Base-by-base conservation (phyloP, 2,888 invertebrate genomes). In the Parascotia fuliginaria region DNA sequence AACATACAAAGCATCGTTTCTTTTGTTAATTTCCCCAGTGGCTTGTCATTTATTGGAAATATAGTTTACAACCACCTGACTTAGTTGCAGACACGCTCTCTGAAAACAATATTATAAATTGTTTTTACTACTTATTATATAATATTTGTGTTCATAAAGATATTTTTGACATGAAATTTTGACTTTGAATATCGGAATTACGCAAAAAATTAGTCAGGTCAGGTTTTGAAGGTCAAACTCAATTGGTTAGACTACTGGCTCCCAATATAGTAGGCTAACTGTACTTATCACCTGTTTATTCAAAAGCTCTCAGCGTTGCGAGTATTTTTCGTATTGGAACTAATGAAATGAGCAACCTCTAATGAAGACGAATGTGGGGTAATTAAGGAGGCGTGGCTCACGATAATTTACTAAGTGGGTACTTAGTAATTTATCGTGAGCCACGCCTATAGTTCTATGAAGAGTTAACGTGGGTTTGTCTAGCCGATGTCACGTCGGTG, bases 341-440 rank as follows among this genome's bases (percentile, higher is more conserved):
- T 64, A 64, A 64, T 64, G 51, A 52, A 64, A 51, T 34, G 60
- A 46, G 24, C 39, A 34, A 43, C 42, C 22, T 42, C 44, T 65
- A 65, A 65, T 63, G 65, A 65, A 65, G 65, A 65, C 52, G 57
- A 65, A 65, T 65, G 65, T 40, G 39, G 37, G 28, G 60, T 63
- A 60, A 65, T 65, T 55, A 65, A 40, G 41, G 34, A 38, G 60
- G 65, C 24, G 62, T 55, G 45, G 63, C 19, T 0, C 19, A 43
- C 16, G 45, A 63, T 65, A 63, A 55, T 63, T 65, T 57, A 60
- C 50, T 11, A 29, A 41, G 40, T 34, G 43, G 37, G 40, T 13
- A n/a, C 13, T n/a, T 22, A 47, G 33, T 34, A 15, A 31, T 24
- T n/a, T n/a, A n/a, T n/a, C n/a, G n/a, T n/a, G n/a, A n/a, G n/a